phyloP scores from a whole-genome alignment of 2,797 vertebrate species.

The Masticophis lateralis region DNA sequence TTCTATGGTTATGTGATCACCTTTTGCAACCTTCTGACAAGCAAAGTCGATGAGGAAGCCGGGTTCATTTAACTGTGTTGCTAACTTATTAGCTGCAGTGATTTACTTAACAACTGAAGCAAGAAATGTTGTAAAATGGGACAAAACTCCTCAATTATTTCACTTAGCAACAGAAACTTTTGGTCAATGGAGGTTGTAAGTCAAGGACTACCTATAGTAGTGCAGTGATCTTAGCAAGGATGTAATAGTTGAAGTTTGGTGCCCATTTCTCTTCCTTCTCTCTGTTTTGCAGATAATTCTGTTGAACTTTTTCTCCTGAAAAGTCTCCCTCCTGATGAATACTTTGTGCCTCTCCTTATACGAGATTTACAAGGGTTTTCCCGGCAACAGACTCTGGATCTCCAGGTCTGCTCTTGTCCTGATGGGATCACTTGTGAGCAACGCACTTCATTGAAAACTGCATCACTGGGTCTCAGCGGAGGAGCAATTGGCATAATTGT shows the following conservation, averaged over 20 bases:
- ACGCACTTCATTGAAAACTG: rapidly evolving
- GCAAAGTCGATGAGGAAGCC: neutral
- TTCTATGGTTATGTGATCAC: neutral
- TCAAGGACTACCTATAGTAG: neutral
- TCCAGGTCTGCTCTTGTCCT: constrained; percentile 76
- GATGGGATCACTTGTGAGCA: constrained; percentile 46
- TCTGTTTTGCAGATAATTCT: constrained; percentile 63
- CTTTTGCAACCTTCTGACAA: neutral
- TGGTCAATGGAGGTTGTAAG: neutral
- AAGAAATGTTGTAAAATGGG: neutral
- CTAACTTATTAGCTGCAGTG: neutral
- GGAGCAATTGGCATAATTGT: constrained; percentile 63
- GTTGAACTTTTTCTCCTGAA: constrained; percentile 67
- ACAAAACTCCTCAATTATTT: neutral
- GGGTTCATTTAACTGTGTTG: neutral
- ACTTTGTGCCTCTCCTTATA: constrained; percentile 74
- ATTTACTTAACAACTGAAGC: neutral
- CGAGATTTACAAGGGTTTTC: constrained; percentile 73
- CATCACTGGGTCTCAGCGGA: constrained; percentile 39
- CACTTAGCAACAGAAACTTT: neutral
- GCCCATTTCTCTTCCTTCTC: neutral
- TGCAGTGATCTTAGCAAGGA: neutral
- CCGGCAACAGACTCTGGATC: constrained; percentile 48
- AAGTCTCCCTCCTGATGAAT: constrained; percentile 70
- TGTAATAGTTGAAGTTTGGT: neutral